These are phyloP conservation scores for Mionectes macconnelli DNA, from an alignment of 2,113 vertebrate species.

Conservation along the genomic window DNA sequence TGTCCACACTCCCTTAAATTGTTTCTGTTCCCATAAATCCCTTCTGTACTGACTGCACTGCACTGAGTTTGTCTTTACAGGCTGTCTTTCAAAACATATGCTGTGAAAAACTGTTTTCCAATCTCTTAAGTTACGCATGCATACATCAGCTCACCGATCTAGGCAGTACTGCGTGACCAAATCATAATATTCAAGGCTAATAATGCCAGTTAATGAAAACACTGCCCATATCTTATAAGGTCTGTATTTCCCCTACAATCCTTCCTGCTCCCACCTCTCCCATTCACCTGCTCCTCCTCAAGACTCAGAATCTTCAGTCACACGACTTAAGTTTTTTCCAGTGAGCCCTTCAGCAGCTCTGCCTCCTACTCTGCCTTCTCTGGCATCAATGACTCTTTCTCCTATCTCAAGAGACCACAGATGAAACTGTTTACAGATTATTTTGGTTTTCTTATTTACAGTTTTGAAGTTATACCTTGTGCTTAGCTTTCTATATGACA, in stretches of 20 bases:
- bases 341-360: background rate
- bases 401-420: background rate
- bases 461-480: background rate
- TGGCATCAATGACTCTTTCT: background rate
- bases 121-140: accelerated
- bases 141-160: accelerated
- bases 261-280: background rate
- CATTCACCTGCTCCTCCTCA: background rate
- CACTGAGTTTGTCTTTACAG: background rate
- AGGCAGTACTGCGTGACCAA: background rate
- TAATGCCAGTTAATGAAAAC: background rate
- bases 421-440: background rate
- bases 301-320: background rate
- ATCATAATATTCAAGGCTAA: background rate
- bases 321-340: background rate
- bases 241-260: background rate
- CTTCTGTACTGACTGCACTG: background rate
- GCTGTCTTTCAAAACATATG: background rate
- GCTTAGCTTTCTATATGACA: background rate
- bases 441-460: background rate
- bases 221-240: background rate
- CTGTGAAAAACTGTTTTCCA: background rate
- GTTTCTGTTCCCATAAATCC: background rate
- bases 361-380: background rate
- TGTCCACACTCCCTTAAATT: background rate